Evolutionary conservation across 2,113 vertebrate genomes (phyloP), one percentile per base, ranked within the genome.

Genomic region (Dermatemys mawii): DNA sequence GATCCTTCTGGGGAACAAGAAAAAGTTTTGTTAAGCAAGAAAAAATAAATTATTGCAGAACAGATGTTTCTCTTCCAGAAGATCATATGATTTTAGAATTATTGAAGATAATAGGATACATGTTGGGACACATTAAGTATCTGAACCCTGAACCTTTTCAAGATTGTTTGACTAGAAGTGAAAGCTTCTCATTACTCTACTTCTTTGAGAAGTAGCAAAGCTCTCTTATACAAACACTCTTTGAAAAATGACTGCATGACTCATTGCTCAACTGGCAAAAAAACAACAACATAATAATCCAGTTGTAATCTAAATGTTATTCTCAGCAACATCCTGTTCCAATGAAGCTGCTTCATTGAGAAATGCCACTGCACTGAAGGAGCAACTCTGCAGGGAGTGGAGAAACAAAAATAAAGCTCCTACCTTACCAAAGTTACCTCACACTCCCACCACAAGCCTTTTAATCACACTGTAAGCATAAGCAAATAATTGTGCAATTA

Each of bases 381-480:
- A 22, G 19, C 35, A 38, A 22, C n/a, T 70, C 63, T 38, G 63
- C n/a, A 38, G 63, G 19, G n/a, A 70, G 2, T 22, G 63, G n/a
- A 70, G n/a, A 70, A 70, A 70, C 63, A 70, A 38, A 70, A 70
- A 38, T 70, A 70, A 70, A 70, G 63, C 63, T 17, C n/a, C n/a
- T 11, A 38, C n/a, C n/a, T 38, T 38, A 38, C n/a, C 21, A 38
- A 38, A 38, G n/a, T 19, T 38, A 70, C 63, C 63, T 70, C 63
- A 38, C n/a, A 22, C n/a, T 89, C 57, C 54, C 78, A 49, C 35
- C 4, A 21, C 21, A n/a, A 88, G 44, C 53, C 8, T 76, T 70
- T 82, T 50, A 54, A 5, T n/a, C 32, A 86, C 55, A 10, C 93
- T 95, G 80, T 24, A 96, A 94, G 26, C 90, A 17, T 83, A 91